Base-by-base conservation (phyloP, 2,888 invertebrate genomes). In the Heliothis peltigera region DNA sequence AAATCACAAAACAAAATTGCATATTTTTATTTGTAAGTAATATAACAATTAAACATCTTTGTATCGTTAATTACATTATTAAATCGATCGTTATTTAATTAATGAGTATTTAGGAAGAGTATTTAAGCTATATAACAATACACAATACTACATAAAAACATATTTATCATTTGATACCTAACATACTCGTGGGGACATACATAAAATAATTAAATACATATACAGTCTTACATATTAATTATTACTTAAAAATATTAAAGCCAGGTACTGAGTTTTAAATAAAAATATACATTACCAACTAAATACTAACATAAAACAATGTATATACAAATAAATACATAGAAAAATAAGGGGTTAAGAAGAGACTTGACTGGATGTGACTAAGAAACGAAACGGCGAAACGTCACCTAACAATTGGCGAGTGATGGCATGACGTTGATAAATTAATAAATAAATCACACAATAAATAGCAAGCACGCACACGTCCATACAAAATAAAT, bases 171-270 rank as follows among this genome's bases (percentile, higher is more conserved):
- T 67, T 61, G 19, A 70, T 42, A 66, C 58, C 62, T 75, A 70
- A 75, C 49, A 63, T 75, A 73, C 55, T 79, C 73, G 79, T 74
- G 69, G 74, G 71, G 39, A 74, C 51, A 56, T 60, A 79, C 55
- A 75, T 60, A 67, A 53, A 25, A 64, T 66, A 56, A 63, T 12
- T 7, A 52, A 64, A 58, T 64, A 63, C 39, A 57, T 75, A 75
- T 43, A 66, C 54, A 77, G 85, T 81, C 85, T 87, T 86, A 87
- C 64, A 87, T 76, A 68, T 51, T 69, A 69, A 55, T 61, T 62
- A 82, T 81, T 70, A 88, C 90, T 90, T 92, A 92, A 87, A 81
- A 84, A 88, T 90, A 92, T 93, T 92, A 93, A 92, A 92, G 92
- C 92, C 92, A 91, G 87, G 89, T 88, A 89, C 87, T 85, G 68